Evolutionary conservation across 2,797 vertebrate genomes (phyloP).

Genomic region (Chlorospingus semifuscus): DNA sequence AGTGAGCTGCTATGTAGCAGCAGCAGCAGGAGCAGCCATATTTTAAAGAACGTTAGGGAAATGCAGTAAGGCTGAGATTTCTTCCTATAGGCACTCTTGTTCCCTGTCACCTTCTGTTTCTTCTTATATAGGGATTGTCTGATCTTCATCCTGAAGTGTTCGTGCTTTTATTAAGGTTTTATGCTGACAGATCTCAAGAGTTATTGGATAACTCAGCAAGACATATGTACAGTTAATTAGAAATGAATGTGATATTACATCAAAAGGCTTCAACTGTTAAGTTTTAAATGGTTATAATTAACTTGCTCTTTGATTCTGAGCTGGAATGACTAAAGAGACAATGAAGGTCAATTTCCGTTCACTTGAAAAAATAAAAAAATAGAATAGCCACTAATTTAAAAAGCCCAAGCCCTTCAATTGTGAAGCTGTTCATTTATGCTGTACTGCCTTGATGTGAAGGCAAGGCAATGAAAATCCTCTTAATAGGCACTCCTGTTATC

Average conservation of each 20-base stretch:
- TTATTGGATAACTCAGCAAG: constrained; percentile 67
- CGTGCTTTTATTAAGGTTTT: constrained; percentile 51
- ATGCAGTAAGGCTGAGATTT: not conserved
- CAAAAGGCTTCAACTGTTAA: constrained; percentile 85
- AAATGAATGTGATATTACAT: constrained; percentile 83
- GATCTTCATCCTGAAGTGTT: constrained; percentile 49
- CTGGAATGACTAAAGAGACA: constrained; percentile 57
- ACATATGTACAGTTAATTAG: constrained; percentile 83
- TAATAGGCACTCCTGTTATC: constrained; percentile 26
- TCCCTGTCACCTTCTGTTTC: constrained; percentile 27
- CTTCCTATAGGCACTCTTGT: not conserved
- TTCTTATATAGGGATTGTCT: constrained; percentile 31
- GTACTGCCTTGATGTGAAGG: constrained; percentile 42
- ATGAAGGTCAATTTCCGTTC: constrained; percentile 69
- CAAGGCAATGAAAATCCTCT: constrained; percentile 43
- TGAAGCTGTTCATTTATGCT: constrained; percentile 32
- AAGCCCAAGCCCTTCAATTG: not conserved
- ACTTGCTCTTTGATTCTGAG: constrained; percentile 70
- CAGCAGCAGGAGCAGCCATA: not conserved
- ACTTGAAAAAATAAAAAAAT: constrained; percentile 45
- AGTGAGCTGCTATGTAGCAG: not conserved
- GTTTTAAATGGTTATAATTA: constrained; percentile 88
- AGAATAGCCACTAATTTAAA: constrained; percentile 35
- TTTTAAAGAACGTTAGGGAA: not conserved
- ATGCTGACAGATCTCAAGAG: constrained; percentile 55